Evolutionary conservation across 2,888 invertebrate species (phyloP), one percentile per base, ranked within the genome.

Genomic region (Heliconius sara): DNA sequence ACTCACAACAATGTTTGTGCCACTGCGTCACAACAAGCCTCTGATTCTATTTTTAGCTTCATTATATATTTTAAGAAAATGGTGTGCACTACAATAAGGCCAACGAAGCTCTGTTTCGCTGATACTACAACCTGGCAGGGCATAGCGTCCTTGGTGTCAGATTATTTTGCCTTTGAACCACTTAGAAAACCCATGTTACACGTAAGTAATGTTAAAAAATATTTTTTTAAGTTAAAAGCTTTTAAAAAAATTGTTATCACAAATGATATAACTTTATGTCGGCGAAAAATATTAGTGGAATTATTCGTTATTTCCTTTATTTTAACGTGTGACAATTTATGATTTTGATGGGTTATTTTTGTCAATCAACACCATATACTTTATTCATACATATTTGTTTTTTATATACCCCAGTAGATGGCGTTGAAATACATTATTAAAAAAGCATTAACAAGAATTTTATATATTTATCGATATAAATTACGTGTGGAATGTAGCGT

Each of bases 11-110:
- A 52, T 19, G 22, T 22, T 52, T 9, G 22, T 52, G 52, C 2
- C 2, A 22, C 7, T 7, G 52, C 22, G 22, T 52, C 22, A 52
- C 52, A 9, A 9, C 3, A 0, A 0, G 0, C 52, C 52, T 47
- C 1, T 52, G 22, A 9, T 52, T 52, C 0, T 22, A 52, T 52
- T 52, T 52, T 52, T 22, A 19, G 19, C 19, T 22, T 60, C 60
- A 19, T 27, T 52, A 65, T 34, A 27, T 27, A 25, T 68, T 76
- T 92, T 89, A 89, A 98, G 98, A 99, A 98, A 96, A 97, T 98
- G 96, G 98, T 98, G 66, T 98, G 98, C 85, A 97, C 98, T 10
- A 97, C 97, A 4, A 96, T 99, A 83, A 95, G 97, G 68, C 97
- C 98, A 34, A 98, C 98, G 22, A 96, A 96, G 83, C 95, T 98